Evolutionary conservation across 2,113 vertebrate species (phyloP).

Genomic region (Malurus melanocephalus): DNA sequence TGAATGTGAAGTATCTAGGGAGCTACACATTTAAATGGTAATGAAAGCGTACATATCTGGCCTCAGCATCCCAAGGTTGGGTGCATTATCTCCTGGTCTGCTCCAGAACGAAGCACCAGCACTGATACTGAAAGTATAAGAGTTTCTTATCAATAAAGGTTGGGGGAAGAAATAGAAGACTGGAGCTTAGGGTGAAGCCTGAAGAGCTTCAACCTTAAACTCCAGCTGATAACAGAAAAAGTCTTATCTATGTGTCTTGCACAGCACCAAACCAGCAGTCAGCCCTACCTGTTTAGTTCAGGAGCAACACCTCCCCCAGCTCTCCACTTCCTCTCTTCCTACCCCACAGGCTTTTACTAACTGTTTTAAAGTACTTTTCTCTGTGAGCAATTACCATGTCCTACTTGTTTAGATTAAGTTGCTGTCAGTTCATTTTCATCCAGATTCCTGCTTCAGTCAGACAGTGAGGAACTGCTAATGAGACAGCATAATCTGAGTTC

Average conservation of each 20-base stretch:
- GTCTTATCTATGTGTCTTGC: not conserved
- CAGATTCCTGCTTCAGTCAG: constrained; percentile 39
- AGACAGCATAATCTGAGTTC: constrained; percentile 42
- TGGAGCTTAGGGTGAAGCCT: not conserved
- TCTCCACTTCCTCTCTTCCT: not conserved
- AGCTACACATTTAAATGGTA: not conserved
- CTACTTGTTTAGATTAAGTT: constrained; percentile 59
- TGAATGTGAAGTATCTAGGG: not conserved
- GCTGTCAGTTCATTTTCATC: constrained; percentile 59
- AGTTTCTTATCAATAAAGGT: not conserved
- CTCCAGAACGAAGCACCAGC: not conserved
- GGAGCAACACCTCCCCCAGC: not conserved
- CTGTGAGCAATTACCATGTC: constrained; percentile 48
- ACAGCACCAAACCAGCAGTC: not conserved
- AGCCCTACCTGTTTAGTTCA: not conserved
- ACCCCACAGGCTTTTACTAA: constrained; percentile 35
- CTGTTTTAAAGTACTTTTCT: constrained; percentile 46
- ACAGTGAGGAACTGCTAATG: constrained; percentile 42
- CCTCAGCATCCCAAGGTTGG: not conserved
- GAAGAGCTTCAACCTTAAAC: not conserved
- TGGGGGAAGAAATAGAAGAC: not conserved
- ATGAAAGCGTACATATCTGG: not conserved
- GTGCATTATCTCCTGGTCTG: not conserved
- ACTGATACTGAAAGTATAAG: not conserved
- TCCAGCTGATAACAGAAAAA: not conserved